Evolutionary conservation across 2,888 invertebrate species (phyloP).

Genomic region (Himalopsyche kuldschensis): DNA sequence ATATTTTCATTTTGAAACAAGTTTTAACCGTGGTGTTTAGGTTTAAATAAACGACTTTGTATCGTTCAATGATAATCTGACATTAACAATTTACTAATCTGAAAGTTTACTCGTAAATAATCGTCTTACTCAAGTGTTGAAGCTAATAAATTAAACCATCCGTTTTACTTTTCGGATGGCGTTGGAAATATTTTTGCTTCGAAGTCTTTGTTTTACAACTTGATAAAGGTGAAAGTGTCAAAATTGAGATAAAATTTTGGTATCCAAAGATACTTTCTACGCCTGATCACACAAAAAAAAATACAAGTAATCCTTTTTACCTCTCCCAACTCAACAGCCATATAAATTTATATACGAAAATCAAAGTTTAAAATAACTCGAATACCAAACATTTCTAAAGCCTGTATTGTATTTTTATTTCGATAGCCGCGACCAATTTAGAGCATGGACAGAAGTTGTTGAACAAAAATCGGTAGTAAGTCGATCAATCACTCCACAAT

Average conservation of each 20-base stretch:
- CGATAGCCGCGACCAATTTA: too few relatives aligned
- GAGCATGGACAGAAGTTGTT: too few relatives aligned
- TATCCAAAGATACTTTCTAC: neutral
- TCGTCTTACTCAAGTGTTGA: neutral
- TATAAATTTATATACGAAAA: too few relatives aligned
- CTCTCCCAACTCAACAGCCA: neutral
- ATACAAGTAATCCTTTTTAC: neutral
- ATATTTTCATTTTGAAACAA: too few relatives aligned
- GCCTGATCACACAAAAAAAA: neutral
- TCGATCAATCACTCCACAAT: too few relatives aligned
- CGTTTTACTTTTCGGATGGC: neutral
- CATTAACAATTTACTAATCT: neutral
- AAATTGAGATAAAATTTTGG: neutral
- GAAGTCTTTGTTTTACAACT: neutral
- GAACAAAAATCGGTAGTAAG: too few relatives aligned
- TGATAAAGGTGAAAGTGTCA: neutral
- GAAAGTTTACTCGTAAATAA: neutral
- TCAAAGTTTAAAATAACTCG: too few relatives aligned
- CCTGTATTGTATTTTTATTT: too few relatives aligned
- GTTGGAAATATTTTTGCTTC: neutral
- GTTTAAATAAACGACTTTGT: neutral
- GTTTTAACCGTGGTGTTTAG: neutral
- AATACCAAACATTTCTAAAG: too few relatives aligned
- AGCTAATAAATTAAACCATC: neutral
- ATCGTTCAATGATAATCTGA: neutral